phyloP scores from a whole-genome alignment of 2,113 vertebrate species.

The Istiophorus platypterus region DNA sequence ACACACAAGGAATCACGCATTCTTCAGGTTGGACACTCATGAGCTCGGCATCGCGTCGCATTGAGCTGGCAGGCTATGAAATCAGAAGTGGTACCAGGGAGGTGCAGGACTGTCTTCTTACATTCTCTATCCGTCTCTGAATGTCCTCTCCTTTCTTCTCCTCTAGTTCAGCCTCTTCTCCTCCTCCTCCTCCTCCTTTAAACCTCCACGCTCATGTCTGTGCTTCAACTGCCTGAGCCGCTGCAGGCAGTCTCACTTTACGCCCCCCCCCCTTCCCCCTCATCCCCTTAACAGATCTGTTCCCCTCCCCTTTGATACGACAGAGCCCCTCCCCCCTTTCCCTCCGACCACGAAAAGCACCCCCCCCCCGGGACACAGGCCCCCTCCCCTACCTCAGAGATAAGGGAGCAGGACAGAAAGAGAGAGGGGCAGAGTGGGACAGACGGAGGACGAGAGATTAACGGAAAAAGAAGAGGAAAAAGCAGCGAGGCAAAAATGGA shows the following conservation, averaged over 20 bases:
- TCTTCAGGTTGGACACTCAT: constrained; percentile 32
- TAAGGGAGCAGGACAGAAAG: constrained; percentile 31
- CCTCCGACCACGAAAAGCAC: constrained; percentile 67
- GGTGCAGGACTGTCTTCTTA: constrained; percentile 58
- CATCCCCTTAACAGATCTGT: constrained; percentile 47
- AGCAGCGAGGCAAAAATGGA: constrained; percentile 41
- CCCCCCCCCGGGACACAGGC: constrained; percentile 72
- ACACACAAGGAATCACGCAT: constrained; percentile 1
- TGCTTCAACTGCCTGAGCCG: constrained; percentile 70
- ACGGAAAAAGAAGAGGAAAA: constrained; percentile 18
- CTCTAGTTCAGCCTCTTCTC: constrained; percentile 53
- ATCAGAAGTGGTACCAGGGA: constrained; percentile 41
- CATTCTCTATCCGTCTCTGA: constrained; percentile 63
- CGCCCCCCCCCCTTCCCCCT: constrained; percentile 60
- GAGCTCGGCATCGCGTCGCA: constrained; percentile 35
- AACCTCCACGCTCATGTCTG: constrained; percentile 68
- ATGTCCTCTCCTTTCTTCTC: constrained; percentile 52
- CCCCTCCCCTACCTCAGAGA: constrained; percentile 65
- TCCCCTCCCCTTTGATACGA: constrained; percentile 65
- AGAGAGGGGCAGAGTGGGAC: constrained; percentile 16
- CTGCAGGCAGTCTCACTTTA: constrained; percentile 80
- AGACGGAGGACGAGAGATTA: constrained; percentile 49
- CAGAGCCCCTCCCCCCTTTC: constrained; percentile 68
- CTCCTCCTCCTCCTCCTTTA: constrained; percentile 52
- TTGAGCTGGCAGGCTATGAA: constrained; percentile 36